phyloP scores from a whole-genome alignment of 1,140 invertebrate species.

The Zophobas morio region DNA sequence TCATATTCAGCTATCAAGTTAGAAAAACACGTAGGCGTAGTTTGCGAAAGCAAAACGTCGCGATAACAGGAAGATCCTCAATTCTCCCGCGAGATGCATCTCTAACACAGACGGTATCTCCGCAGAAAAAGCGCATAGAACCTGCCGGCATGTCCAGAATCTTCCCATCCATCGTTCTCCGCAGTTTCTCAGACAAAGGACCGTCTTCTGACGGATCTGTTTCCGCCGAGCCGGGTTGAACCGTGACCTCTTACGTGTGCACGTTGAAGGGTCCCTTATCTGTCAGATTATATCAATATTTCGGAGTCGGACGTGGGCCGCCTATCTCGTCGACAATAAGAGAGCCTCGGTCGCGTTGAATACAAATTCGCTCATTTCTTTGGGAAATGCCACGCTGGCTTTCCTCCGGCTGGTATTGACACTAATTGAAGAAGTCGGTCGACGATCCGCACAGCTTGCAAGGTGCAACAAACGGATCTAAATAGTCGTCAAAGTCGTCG shows the following conservation, averaged over 20 bases:
- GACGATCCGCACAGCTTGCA: slow-evolving; percentile 29
- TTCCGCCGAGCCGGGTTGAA: slow-evolving; percentile 25
- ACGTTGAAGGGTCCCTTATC: slow-evolving; percentile 60
- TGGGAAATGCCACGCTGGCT: slow-evolving; percentile 51
- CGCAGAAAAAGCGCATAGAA: too few species aligned
- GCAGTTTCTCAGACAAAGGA: slow-evolving; percentile 10
- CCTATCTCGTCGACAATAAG: slow-evolving; percentile 61
- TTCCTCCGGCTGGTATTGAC: slow-evolving; percentile 49
- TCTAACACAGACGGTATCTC: too few species aligned
- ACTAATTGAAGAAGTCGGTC: slow-evolving; percentile 37
- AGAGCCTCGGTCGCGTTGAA: slow-evolving; percentile 59
- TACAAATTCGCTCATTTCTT: slow-evolving; percentile 64
- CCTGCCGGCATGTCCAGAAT: too few species aligned
- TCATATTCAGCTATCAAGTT: too few species aligned
- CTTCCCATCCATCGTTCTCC: background rate
- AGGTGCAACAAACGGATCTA: slow-evolving; percentile 28
- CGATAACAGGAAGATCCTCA: too few species aligned
- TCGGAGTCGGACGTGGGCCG: slow-evolving; percentile 60
- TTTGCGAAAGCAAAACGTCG: too few species aligned
- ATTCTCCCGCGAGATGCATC: too few species aligned
- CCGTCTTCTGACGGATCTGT: slow-evolving; percentile 11
- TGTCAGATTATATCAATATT: slow-evolving; percentile 63
- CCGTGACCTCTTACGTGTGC: slow-evolving; percentile 41
- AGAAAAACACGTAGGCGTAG: too few species aligned
- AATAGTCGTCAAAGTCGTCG: slow-evolving; percentile 31